Base-by-base conservation (phyloP, 2,888 invertebrate genomes). In the Camptogramma bilineatum region DNA sequence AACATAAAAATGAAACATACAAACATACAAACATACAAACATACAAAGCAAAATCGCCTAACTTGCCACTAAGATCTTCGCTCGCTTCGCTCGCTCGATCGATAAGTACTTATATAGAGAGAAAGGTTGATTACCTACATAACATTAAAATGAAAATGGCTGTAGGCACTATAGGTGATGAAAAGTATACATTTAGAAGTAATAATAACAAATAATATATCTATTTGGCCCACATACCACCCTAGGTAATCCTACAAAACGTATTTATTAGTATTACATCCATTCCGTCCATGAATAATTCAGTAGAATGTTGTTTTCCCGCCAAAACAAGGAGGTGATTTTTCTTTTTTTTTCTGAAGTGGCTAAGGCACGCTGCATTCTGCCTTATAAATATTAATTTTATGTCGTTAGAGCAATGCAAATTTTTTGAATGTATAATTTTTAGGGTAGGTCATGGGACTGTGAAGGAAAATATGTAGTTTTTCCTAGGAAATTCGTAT, bases 231-330 rank as follows among this genome's bases (percentile, higher is more conserved):
- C 18, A 61, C 46, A 54, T 58, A 59, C 47, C 48, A 46, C 52
- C 52, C 64, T 67, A 66, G 69, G 65, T 68, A 67, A 70, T 68
- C 72, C 68, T 46, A 39, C 61, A 61, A 77, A 55, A 44, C 56
- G 42, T 44, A 81, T 91, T 88, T 90, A 85, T 90, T 86, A 86
- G 77, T 63, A 80, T 82, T 80, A 81, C 62, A 28, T 8, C 28
- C 28, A 28, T 21, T 21, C 21, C 21, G 62, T 10, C 60, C 66
- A 73, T 89, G 87, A 85, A 91, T 91, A 73, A 91, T 91, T 89
- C 88, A 90, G 81, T 55, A 69, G 81, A 13, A 60, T 86, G 86
- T 85, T 85, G 83, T 87, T 86, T 87, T 87, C 81, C 83, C 85
- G 87, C 86, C 87, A 70, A 74, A 72, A 71, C 63, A 63, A 64